These are phyloP conservation scores for Cinclus mexicanus DNA, from an alignment of 2,113 vertebrate species.

Conservation along the genomic window DNA sequence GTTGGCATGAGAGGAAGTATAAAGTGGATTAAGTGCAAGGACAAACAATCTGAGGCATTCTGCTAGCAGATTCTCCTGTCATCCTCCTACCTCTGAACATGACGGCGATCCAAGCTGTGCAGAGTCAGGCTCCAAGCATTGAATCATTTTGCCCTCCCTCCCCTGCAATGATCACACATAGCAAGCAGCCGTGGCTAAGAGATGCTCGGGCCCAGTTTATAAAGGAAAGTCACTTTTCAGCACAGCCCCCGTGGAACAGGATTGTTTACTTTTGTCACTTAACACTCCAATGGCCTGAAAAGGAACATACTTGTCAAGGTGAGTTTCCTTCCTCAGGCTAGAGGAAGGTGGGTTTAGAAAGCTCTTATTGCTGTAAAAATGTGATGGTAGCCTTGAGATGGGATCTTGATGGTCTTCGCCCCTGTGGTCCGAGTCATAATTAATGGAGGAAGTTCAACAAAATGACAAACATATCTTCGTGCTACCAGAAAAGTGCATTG, in stretches of 20 bases:
- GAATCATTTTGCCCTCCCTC: constrained; percentile 35
- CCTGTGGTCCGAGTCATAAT: accelerated
- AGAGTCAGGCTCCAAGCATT: constrained; percentile 10
- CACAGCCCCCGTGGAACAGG: not conserved
- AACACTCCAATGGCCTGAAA: not conserved
- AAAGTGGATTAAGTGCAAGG: constrained; percentile 59
- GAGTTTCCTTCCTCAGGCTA: not conserved
- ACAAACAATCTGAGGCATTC: constrained; percentile 50
- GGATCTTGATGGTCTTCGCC: not conserved
- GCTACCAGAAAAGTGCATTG: not conserved
- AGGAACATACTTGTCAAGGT: not conserved
- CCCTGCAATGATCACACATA: not conserved
- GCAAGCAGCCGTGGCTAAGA: not conserved
- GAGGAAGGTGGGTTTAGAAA: too few relatives aligned
- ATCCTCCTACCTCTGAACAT: constrained; percentile 10
- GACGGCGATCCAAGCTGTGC: constrained; percentile 37
- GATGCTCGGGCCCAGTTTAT: not conserved
- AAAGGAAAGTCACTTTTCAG: constrained; percentile 24
- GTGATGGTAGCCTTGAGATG: not conserved
- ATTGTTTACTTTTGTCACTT: not conserved
- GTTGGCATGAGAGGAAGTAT: constrained; percentile 44
- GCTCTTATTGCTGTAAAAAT: not conserved
- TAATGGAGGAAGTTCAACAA: not conserved
- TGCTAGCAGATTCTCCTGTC: constrained; percentile 35
- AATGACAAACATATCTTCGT: not conserved